phyloP scores from a whole-genome alignment of 2,888 invertebrate species.

The Nineta flava region DNA sequence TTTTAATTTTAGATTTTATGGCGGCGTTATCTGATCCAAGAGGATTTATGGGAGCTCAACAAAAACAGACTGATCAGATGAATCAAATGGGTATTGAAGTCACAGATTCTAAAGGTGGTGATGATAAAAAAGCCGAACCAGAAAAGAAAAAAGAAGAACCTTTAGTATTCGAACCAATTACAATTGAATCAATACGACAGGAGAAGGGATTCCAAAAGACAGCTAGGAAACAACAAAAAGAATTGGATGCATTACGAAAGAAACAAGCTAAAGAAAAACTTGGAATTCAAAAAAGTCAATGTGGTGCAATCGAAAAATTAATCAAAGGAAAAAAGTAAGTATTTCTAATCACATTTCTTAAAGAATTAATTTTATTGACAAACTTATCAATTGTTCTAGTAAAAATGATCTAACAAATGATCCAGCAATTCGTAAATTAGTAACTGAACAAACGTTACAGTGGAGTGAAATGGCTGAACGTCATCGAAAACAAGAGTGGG shows the following conservation, averaged over 20 bases:
- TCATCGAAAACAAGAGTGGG: constrained; percentile 72
- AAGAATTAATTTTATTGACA: background rate
- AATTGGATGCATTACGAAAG: constrained; percentile 79
- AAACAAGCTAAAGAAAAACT: constrained; percentile 86
- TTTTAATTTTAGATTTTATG: constrained; percentile 65
- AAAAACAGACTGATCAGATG: constrained; percentile 82
- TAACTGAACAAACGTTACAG: constrained; percentile 82
- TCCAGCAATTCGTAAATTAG: constrained; percentile 61
- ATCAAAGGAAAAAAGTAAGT: constrained; percentile 84
- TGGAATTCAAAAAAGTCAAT: constrained; percentile 81
- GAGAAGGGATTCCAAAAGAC: constrained; percentile 89
- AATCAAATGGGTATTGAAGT: constrained; percentile 85
- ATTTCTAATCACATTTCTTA: background rate
- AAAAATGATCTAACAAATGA: constrained; percentile 69
- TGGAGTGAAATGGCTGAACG: constrained; percentile 84
- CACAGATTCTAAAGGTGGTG: constrained; percentile 32
- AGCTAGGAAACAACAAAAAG: constrained; percentile 90
- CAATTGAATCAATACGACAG: constrained; percentile 66
- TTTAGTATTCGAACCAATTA: constrained; percentile 79
- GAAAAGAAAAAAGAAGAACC: constrained; percentile 61
- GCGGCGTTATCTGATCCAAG: constrained; percentile 92
- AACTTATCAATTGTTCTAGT: constrained; percentile 29
- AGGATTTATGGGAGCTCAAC: constrained; percentile 75
- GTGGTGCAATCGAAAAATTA: constrained; percentile 79
- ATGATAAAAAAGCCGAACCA: constrained; percentile 40